Evolutionary conservation across 1,140 invertebrate species (phyloP), one percentile per base, ranked within the genome.

Genomic region (Drosophila mojavensis): DNA sequence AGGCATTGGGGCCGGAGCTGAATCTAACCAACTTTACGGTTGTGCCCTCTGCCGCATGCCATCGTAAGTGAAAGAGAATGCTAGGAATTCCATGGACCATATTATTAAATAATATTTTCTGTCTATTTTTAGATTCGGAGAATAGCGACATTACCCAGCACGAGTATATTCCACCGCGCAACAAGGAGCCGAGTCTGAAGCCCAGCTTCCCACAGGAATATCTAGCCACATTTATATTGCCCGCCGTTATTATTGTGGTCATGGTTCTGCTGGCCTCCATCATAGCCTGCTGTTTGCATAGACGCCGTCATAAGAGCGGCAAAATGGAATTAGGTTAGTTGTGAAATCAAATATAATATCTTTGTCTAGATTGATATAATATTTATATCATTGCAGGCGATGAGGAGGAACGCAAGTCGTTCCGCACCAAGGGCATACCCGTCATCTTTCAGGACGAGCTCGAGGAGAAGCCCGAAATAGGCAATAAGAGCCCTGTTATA

Each of bases 401-500:
- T 76, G 96, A 97, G 75, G 96, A 97, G 80, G 96, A 96, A 79
- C 94, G 96, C 51, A 95, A 96, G 92, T 96, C 94, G 58, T 98
- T 98, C 93, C 94, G 97, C 7, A 97, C 96, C 75, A 98, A 98
- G 93, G 97, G 50, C 97, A 88, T 98, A 79, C 98, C 98, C 1
- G 97, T 98, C 5, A 99, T 99, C 77, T 98, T 99, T 92, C 96
- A 96, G 92, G 97, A 99, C 93, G 98, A 99, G 91, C 93, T 98
- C 11, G 97, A 98, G 77, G 97, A 98, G 84, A 96, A 97, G 88
- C 96, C 96, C 1, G 96, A 96, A 92, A 95, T 96, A 33, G 96
- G 96, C 30, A 97, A 97, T 80, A 98, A 98, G 93, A 95, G 96
- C 43, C 97, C 97, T 1, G 95, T 98, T 2, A 98, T 98, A 73